These are phyloP conservation scores for Baronia brevicornis DNA, from an alignment of 2,888 invertebrate species.

Conservation along the genomic window DNA sequence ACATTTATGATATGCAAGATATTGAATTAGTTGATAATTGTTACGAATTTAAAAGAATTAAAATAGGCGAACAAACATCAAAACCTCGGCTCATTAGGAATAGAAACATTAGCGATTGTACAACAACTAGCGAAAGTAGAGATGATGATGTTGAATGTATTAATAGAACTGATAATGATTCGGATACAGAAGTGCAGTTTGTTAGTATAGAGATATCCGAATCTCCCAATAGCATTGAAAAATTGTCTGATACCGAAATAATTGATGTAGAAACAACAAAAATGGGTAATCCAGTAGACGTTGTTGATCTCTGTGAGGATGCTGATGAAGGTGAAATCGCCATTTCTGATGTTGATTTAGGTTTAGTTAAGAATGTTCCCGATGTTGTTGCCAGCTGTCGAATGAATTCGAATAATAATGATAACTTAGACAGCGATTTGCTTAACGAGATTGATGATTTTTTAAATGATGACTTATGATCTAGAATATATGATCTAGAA, in stretches of 20 bases:
- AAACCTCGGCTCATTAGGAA: slow-evolving; percentile 59
- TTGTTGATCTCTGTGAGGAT: slow-evolving; percentile 60
- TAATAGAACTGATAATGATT: slow-evolving; percentile 43
- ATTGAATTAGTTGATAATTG: slow-evolving; percentile 59
- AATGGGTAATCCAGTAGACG: slow-evolving; percentile 41
- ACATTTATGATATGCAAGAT: slow-evolving; percentile 47
- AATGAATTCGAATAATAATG: slow-evolving; percentile 30
- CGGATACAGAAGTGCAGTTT: slow-evolving; percentile 61
- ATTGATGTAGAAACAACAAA: slow-evolving; percentile 48
- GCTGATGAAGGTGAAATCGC: slow-evolving; percentile 41
- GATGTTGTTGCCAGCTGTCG: slow-evolving; percentile 65
- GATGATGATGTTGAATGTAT: slow-evolving; percentile 27
- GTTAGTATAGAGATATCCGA: slow-evolving; percentile 43
- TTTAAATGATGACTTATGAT: slow-evolving; percentile 53
- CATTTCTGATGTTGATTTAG: slow-evolving; percentile 39
- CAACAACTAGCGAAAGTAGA: slow-evolving; percentile 28
- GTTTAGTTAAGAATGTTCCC: slow-evolving; percentile 53
- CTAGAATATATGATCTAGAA: background rate
- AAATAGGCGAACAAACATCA: slow-evolving; percentile 41
- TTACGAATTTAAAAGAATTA: slow-evolving; percentile 59
- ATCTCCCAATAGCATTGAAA: slow-evolving; percentile 31
- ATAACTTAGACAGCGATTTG: slow-evolving; percentile 33
- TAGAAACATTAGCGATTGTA: slow-evolving; percentile 26
- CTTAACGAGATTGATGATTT: slow-evolving; percentile 45
- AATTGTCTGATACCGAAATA: slow-evolving; percentile 41